These are phyloP conservation scores for Rhopalosiphum nymphaeae DNA, from an alignment of 2,888 invertebrate genomes.

Conservation along the genomic window DNA sequence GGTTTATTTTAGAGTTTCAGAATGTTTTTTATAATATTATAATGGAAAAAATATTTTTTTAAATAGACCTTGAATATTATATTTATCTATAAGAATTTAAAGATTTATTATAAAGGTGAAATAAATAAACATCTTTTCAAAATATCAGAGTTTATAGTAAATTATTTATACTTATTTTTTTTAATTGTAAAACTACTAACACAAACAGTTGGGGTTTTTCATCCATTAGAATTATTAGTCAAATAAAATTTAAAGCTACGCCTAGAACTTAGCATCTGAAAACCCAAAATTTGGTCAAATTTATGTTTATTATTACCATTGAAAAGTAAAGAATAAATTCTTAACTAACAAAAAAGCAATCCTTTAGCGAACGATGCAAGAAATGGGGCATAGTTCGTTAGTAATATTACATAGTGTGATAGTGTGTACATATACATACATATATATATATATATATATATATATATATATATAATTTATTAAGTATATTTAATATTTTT, in stretches of 20 bases:
- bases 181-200: neutral
- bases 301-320: neutral
- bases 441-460: no score
- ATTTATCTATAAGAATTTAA: no score
- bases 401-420: no score
- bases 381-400: no score
- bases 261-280: neutral
- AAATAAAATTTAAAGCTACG: neutral
- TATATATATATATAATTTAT: no score
- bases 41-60: no score
- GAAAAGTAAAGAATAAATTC: neutral
- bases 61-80: neutral
- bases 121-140: neutral
- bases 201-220: neutral
- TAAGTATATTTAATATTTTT: no score
- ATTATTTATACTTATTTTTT: neutral
- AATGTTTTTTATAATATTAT: no score
- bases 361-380: neutral
- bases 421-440: no score
- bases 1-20: no score
- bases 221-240: neutral
- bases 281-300: neutral
- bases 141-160: neutral
- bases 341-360: no score
- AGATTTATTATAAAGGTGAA: neutral